Percentiles rank a stretch among this genome's conserved stretches.
These are phyloP conservation scores for Drosophila conformis DNA, from an alignment of 2,888 invertebrate species.

Conservation along the genomic window DNA sequence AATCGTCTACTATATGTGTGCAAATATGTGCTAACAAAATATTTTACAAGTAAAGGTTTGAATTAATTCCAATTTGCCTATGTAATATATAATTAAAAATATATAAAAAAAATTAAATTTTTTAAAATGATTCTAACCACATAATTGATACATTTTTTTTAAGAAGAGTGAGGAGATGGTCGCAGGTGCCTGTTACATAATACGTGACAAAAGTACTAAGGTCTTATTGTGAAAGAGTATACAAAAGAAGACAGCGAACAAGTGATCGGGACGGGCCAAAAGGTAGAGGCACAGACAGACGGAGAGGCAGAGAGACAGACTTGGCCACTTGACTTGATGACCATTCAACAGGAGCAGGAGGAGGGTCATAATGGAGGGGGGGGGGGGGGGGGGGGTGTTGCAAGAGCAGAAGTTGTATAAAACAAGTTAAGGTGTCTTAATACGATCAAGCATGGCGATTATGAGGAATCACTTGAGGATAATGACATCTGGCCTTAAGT, in stretches of 20 bases:
- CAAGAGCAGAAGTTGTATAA: slow-evolving; percentile 24
- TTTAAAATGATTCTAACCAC: background rate
- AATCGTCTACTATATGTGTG: background rate
- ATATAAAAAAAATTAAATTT: background rate
- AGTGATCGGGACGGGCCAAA: slow-evolving; percentile 28
- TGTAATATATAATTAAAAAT: background rate
- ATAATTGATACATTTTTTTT: background rate
- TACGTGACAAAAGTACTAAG: background rate
- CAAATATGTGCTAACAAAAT: background rate
- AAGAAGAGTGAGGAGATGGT: background rate
- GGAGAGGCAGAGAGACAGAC: slow-evolving; percentile 16
- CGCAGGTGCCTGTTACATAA: background rate
- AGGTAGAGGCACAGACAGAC: slow-evolving; percentile 23
- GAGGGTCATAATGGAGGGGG: slow-evolving; percentile 6
- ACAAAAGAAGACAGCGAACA: slow-evolving; percentile 7
- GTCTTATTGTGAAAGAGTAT: background rate
- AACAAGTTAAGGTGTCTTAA: slow-evolving; percentile 79
- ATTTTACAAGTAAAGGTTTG: background rate
- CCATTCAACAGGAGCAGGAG: slow-evolving; percentile 30
- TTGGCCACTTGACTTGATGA: slow-evolving; percentile 32
- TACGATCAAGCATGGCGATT: slow-evolving; percentile 78
- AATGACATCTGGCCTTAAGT: slow-evolving; percentile 57
- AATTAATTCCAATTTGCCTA: background rate
- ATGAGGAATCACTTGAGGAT: slow-evolving; percentile 75
- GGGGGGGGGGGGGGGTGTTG: background rate